These are phyloP conservation scores for Syngnathus scovelli DNA, from an alignment of 2,113 vertebrate genomes.

Conservation along the genomic window DNA sequence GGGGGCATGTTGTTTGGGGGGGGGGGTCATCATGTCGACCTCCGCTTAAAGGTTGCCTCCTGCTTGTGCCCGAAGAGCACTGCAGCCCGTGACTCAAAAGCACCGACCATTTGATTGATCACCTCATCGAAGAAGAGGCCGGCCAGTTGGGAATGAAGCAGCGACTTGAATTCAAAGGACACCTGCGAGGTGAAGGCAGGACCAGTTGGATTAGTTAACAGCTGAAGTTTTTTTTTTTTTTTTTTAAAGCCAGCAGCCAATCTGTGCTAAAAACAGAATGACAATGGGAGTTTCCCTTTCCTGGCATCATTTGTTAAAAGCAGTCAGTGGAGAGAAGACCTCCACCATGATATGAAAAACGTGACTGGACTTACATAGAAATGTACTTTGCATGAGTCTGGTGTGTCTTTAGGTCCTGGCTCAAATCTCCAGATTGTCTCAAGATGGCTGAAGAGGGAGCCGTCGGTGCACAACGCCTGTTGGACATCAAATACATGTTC, in stretches of 20 bases:
- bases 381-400: constrained; percentile 66
- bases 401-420: constrained; percentile 47
- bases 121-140: constrained; percentile 73
- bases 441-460: constrained; percentile 74
- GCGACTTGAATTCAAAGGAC: constrained; percentile 76
- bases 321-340: not conserved
- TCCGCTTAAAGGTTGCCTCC: constrained; percentile 19
- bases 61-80: constrained; percentile 42
- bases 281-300: constrained; percentile 36
- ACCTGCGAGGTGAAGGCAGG: constrained; percentile 54
- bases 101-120: constrained; percentile 74
- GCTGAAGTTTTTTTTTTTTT: not conserved
- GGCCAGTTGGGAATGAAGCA: constrained; percentile 73
- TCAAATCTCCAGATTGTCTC: constrained; percentile 75
- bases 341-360: not conserved
- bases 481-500: constrained; percentile 11
- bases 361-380: constrained; percentile 67
- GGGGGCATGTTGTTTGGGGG: no score
- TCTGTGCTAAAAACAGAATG: constrained; percentile 37
- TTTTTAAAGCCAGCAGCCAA: constrained; percentile 7
- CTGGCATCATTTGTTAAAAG: constrained; percentile 15
- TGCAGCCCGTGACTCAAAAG: constrained; percentile 68
- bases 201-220: not conserved
- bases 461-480: constrained; percentile 73
- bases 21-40: constrained; percentile 1